Evolutionary conservation across 2,797 vertebrate genomes (phyloP), one percentile per base, ranked within the genome.

Genomic region (Sebastes nivosus): DNA sequence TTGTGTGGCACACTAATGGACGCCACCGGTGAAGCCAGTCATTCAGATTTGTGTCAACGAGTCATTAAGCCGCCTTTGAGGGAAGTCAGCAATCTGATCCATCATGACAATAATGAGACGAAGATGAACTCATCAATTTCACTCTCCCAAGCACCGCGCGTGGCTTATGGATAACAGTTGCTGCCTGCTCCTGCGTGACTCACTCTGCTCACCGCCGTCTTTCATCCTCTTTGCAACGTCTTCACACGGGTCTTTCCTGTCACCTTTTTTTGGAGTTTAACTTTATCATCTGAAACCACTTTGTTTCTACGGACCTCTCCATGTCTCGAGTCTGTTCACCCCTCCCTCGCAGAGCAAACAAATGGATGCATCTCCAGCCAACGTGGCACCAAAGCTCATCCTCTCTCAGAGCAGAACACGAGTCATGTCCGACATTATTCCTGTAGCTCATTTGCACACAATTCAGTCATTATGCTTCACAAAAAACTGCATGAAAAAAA

Each of bases 41-140:
- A 88, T 93, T 95, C 94, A 93, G 89, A 94, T 94, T 93, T 94
- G 92, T 94, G 94, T 95, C 93, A 92, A 90, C 88, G 93, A 95
- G 91, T 95, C 95, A 96, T 96, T 96, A 96, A 92, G 92, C 89
- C 68, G 93, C 93, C 92, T 96, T 95, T 95, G 94, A 94, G 93
- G 93, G 93, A 95, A 94, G 93, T 93, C 89, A 87, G 93, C 93
- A 91, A 93, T 96, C 93, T 95, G 95, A 95, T 96, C 94, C 93
- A 95, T 96, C 94, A 94, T 91, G 87, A 87, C 90, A 95, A 92
- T 95, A 96, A 96, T 94, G 94, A 95, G 93, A 92, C 72, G 64
- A 90, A 93, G 94, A 96, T 95, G 91, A 95, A 95, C 90, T 94
- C 93, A 95, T 95, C 94, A 94, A 93, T 96, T 95, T 92, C 90